Conservation (phyloP, 2,888 invertebrate species). For the Synanthedon andrenaeformis region DNA sequence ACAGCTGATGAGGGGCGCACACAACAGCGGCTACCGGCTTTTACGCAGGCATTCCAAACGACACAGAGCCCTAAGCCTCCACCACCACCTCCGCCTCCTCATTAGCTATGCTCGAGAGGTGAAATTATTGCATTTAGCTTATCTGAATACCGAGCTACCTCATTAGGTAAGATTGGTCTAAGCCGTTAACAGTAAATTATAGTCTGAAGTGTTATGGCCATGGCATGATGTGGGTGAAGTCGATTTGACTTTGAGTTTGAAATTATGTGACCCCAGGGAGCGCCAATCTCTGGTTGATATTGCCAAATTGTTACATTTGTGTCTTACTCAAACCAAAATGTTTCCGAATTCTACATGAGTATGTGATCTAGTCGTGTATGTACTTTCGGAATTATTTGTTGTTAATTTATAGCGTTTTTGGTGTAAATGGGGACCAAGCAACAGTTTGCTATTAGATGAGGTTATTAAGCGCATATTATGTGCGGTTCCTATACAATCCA, state of each 20-base stretch:
- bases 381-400: conserved; percentile 68
- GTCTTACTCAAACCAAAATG: conserved; percentile 63
- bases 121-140: conserved; percentile 55
- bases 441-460: conserved; percentile 41
- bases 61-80: conserved; percentile 52
- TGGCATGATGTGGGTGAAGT: conserved; percentile 1
- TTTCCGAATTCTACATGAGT: conserved; percentile 71
- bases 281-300: conserved; percentile 30
- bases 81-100: conserved; percentile 60
- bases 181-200: conserved; percentile 56
- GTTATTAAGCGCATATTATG: conserved; percentile 2
- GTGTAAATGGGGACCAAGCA: conserved; percentile 64
- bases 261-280: conserved; percentile 12
- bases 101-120: conserved; percentile 31
- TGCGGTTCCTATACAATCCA: conserved; percentile 7
- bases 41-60: conserved; percentile 63
- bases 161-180: conserved; percentile 63
- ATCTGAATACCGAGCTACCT: conserved; percentile 58
- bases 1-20: conserved; percentile 35
- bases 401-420: conserved; percentile 60
- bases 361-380: conserved; percentile 70
- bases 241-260: background rate
- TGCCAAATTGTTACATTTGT: conserved; percentile 62
- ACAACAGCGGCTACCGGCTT: conserved; percentile 55
- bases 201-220: conserved; percentile 43